Evolutionary conservation across 2,113 vertebrate species (phyloP).

Genomic region (Saccopteryx bilineata): DNA sequence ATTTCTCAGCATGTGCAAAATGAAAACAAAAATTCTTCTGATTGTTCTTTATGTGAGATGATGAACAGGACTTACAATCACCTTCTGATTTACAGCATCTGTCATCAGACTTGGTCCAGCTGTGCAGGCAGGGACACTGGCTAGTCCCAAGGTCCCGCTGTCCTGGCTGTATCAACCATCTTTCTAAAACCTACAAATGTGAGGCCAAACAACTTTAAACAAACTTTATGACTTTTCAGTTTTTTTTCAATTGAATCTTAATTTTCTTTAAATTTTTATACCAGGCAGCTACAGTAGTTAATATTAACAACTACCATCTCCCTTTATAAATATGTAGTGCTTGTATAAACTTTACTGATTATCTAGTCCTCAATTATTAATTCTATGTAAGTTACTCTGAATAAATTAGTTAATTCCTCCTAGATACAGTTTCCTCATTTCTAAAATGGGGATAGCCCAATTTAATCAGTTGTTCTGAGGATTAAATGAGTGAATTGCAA

Average conservation of each 20-base stretch:
- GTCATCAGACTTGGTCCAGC: constrained; percentile 76
- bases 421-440: background rate
- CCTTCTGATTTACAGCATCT: constrained; percentile 66
- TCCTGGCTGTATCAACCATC: background rate
- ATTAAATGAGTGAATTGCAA: background rate
- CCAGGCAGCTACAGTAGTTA: background rate
- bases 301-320: background rate
- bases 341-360: background rate
- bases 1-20: constrained; percentile 65
- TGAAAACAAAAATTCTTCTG: constrained; percentile 57
- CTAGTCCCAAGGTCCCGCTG: constrained; percentile 84
- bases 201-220: background rate
- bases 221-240: background rate
- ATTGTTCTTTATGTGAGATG: constrained; percentile 6
- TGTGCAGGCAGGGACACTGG: constrained; percentile 75
- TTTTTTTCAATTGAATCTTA: background rate
- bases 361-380: background rate
- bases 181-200: background rate
- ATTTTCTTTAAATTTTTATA: background rate
- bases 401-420: background rate
- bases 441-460: background rate
- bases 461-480: background rate
- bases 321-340: background rate
- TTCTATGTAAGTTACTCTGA: background rate
- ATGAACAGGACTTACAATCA: background rate